These are phyloP conservation scores for Eptesicus fuscus DNA, from an alignment of 2,113 vertebrate genomes.

Conservation along the genomic window DNA sequence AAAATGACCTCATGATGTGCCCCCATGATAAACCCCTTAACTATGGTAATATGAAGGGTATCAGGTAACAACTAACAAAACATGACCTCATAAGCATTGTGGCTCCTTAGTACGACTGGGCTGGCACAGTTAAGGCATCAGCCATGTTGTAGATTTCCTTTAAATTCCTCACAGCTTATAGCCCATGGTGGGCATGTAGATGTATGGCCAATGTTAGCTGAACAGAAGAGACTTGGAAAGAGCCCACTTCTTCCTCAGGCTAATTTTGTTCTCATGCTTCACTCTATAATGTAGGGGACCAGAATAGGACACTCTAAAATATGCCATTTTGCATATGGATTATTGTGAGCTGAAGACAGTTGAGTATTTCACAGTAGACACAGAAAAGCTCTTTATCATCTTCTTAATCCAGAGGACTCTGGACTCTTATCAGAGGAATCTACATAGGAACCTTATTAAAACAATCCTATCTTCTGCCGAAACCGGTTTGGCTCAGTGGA, in stretches of 20 bases:
- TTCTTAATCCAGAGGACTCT: neutral
- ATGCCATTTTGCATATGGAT: neutral
- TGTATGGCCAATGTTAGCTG: neutral
- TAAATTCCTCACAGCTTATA: neutral
- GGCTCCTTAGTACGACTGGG: too few species aligned
- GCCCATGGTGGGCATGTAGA: accelerated
- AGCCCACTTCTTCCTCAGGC: neutral
- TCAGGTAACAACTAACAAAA: neutral
- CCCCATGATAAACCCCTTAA: neutral
- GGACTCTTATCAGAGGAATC: neutral
- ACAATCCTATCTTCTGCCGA: neutral
- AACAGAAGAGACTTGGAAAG: neutral
- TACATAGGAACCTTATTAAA: too few species aligned
- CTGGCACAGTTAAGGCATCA: neutral
- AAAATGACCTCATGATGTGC: neutral
- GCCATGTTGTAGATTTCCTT: neutral
- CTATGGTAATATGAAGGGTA: neutral
- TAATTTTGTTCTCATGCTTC: neutral
- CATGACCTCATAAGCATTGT: neutral
- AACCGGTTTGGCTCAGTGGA: too few species aligned
- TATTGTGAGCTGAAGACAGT: neutral
- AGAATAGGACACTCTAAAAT: neutral
- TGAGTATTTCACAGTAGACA: neutral
- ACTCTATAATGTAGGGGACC: neutral
- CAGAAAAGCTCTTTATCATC: neutral